Conservation (phyloP, 2,888 invertebrate species). For the Fragum sueziense region DNA sequence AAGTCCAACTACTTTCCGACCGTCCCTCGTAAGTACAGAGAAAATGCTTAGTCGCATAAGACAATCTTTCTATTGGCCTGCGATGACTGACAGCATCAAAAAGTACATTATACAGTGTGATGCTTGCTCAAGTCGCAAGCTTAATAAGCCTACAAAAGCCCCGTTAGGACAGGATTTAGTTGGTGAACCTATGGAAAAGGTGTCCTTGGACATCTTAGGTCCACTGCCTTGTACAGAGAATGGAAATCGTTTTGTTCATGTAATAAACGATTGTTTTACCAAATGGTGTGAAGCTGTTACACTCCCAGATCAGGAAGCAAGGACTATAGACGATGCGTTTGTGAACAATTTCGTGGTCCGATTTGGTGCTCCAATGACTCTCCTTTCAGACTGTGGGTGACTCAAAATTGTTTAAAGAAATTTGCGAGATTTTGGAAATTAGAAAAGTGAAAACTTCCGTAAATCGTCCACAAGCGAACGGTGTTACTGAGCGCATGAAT, state of each 20-base stretch:
- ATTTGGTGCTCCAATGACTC: conserved; percentile 46
- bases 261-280: conserved; percentile 41
- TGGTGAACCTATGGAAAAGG: conserved; percentile 58
- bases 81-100: conserved; percentile 10
- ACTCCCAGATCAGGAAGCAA: conserved; percentile 47
- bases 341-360: conserved; percentile 48
- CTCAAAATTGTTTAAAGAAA: conserved; percentile 28
- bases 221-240: conserved; percentile 32
- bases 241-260: conserved; percentile 58
- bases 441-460: conserved; percentile 32
- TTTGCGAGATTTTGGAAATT: conserved; percentile 26
- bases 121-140: conserved; percentile 11
- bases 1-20: too few relatives aligned
- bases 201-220: conserved; percentile 61
- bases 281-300: conserved; percentile 51
- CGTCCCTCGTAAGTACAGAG: conserved; percentile 9
- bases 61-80: conserved; percentile 20
- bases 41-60: conserved; percentile 16
- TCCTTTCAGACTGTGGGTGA: conserved; percentile 52
- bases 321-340: conserved; percentile 52
- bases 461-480: conserved; percentile 34
- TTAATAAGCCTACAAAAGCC: conserved; percentile 3
- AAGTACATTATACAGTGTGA: conserved; percentile 6
- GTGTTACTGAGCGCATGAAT: conserved; percentile 21
- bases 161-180: conserved; percentile 39